Evolutionary conservation across 2,888 invertebrate genomes (phyloP).

Genomic region (Thymelicus lineola): DNA sequence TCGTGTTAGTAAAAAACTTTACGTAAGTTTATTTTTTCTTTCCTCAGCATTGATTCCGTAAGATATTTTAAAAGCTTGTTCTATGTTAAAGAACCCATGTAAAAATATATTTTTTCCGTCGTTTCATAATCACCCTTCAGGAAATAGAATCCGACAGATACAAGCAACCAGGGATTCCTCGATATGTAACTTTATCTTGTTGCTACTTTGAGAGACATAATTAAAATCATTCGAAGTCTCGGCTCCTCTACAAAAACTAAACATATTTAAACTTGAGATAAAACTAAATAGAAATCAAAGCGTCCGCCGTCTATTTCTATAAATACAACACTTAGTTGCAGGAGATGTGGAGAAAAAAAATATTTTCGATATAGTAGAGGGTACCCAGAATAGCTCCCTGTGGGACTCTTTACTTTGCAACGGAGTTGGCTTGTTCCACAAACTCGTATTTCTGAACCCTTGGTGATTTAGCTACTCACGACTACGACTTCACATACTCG

Average conservation of each 20-base stretch:
- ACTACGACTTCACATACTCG: not conserved
- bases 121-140: constrained; percentile 37
- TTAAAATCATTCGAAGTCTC: constrained; percentile 38
- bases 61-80: constrained; percentile 24
- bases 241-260: constrained; percentile 37
- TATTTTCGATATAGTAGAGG: constrained; percentile 55
- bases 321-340: constrained; percentile 67
- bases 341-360: constrained; percentile 45
- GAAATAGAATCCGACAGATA: constrained; percentile 35
- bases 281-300: constrained; percentile 68
- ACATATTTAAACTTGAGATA: constrained; percentile 53
- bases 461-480: constrained; percentile 33
- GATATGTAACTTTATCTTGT: constrained; percentile 38
- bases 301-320: constrained; percentile 71
- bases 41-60: constrained; percentile 1
- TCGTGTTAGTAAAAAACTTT: not conserved
- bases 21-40: not conserved
- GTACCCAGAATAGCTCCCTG: constrained; percentile 81
- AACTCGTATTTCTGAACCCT: constrained; percentile 50
- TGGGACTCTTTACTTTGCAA: constrained; percentile 75
- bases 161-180: constrained; percentile 31
- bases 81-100: constrained; percentile 16
- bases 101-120: constrained; percentile 19
- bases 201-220: constrained; percentile 38
- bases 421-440: constrained; percentile 66